Base-by-base conservation (phyloP, 2,797 vertebrate species). In the Buphagus erythrorhynchus region DNA sequence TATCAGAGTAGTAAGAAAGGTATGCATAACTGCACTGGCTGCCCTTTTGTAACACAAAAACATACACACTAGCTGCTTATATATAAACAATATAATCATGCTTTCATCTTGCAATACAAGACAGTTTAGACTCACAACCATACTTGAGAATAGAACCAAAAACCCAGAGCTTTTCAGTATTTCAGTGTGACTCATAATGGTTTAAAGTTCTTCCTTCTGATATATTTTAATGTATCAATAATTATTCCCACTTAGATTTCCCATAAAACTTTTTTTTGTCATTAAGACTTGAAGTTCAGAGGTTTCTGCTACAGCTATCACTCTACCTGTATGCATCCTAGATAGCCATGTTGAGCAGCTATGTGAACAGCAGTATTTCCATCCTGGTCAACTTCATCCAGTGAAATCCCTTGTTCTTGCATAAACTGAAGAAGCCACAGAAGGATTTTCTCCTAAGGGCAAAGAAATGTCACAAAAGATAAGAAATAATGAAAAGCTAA, bases 341-440 rank as follows among this genome's bases (percentile, higher is more conserved):
- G 98, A 96, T 99, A 99, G 68, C 99, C 99, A 28, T 98, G 98
- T 95, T 99, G 99, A 35, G 99, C 99, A 13, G 99, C 99, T 5
- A 99, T 97, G 5, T 99, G 99, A 25, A 99, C 99, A 1, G 99
- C 99, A 0, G 99, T 99, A 97, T 99, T 99, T 33, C 99, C 99
- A n/a, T 99, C 98, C 93, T 99, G 99, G 96, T 99, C 99, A 22
- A 98, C 98, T 91, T 99, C 99, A 58, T 99, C 99, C 98, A 99
- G 94, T 6, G 99, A 99, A 94, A 99, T 99, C 5, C 99, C 99
- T 97, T 99, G 99, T 63, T 99, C 99, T 98, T 99, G 99, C 99
- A 99, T 99, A 97, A 99, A 99, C 97, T 99, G 99, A 57, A 99
- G 99, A 97, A 99, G 97, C 99, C 99, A 99, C 63, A 99, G 96